Base-by-base conservation (phyloP, 1,140 invertebrate genomes). In the Penaeus japonicus region DNA sequence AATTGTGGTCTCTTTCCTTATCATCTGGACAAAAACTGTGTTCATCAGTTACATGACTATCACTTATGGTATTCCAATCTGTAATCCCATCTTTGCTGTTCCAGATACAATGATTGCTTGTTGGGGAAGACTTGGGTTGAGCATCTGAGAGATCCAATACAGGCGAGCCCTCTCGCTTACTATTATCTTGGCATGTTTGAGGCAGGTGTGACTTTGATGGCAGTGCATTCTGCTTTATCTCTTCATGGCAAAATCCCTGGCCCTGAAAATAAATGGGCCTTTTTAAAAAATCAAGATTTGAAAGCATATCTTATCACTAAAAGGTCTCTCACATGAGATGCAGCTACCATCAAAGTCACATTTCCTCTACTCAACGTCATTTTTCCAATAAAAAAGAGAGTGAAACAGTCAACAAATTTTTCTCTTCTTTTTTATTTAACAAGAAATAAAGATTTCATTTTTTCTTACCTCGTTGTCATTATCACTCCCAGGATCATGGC, bases 261-360 rank as follows among this genome's bases (percentile, higher is more conserved):
- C 87, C 87, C 87, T 88, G 87, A 77, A 88, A 88, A 53, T 83
- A 88, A 83, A 88, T 35, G 80, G 87, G 87, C 87, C 73, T 78
- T 39, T 62, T 88, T 30, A 85, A 27, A 77, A 32, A 32, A 27
- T 57, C 24, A 54, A 24, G 24, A 30, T 55, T 30, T 24, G 54
- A 55, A 83, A 32, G 35, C 35, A 59, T 35, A 65, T 24, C 24
- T 30, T 7, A 65, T 5, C n/a, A 59, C 55, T 39, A 65, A 65
- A 62, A 24, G 35, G 39, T 32, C 35, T 73, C 35, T n/a, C 30
- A 62, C 32, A 62, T 15, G 32, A 39, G 12, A 39, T 22, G 75
- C 75, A 27, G 30, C 84, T 78, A 75, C 84, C 84, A 85, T 77
- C 84, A 85, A 85, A 77, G 84, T 85, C 84, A 85, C 84, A 57